Base-by-base conservation (phyloP, 2,888 invertebrate genomes). In the Pandemis heparana region DNA sequence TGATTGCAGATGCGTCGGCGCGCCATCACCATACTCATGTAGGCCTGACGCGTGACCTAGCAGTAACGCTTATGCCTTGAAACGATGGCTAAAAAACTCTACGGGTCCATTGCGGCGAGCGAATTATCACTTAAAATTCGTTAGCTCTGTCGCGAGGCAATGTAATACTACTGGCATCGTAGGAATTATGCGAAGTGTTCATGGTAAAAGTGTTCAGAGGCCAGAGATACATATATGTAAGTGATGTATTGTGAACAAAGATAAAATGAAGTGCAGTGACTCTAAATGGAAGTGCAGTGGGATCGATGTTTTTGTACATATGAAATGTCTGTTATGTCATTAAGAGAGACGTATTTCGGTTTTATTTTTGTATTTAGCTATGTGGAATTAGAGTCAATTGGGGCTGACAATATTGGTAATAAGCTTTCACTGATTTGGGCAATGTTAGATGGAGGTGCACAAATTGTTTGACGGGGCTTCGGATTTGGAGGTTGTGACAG, bases 401-500 rank as follows among this genome's bases (percentile, higher is more conserved):
- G 66, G 53, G 51, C 51, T 64, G 64, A 73, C 69, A 73, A 73
- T 73, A 69, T 64, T 73, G 39, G 51, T 68, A 48, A 43, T 56
- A 72, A 69, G 59, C 39, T 69, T 69, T 63, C 60, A 39, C n/a
- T 56, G 41, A 48, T 23, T 41, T 38, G 16, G 14, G 63, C 63
- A 46, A 63, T n/a, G 38, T 51, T 38, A 9, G 78, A 65, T 74
- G 75, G 73, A 64, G 75, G 78, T 83, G 90, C 89, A 89, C 89
- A 89, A 89, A 87, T 79, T 82, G 75, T 80, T 79, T 83, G 75
- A 79, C n/a, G 78, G 79, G 79, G 85, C 86, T 87, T 88, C 86
- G 88, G 87, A 79, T 83, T 79, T 77, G 77, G 82, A 79, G 91
- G 91, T 91, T 92, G 91, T 91, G 92, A 92, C 4, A 9, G 7